A percentile compares a stretch with the other conserved stretches of the same genome.
phyloP scores from a whole-genome alignment of 2,797 vertebrate species.

The Alcedo atthis region DNA sequence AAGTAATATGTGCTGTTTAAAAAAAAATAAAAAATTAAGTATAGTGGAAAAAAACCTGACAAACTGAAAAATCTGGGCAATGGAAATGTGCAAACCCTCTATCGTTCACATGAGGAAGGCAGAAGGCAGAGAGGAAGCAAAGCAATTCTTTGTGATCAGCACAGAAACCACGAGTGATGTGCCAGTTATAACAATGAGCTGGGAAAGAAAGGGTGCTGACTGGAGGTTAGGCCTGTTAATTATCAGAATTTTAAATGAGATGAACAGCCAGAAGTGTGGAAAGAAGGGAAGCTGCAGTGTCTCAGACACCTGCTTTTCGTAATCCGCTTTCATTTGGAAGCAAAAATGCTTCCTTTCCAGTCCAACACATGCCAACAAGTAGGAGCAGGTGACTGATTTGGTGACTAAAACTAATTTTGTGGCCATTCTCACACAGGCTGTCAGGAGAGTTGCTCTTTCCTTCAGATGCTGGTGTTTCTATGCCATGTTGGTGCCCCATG shows the following conservation, averaged over 20 bases:
- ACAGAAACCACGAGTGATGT: not conserved
- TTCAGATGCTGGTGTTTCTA: constrained; percentile 26
- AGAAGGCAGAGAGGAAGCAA: not conserved
- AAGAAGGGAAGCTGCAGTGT: not conserved
- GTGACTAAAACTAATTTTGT: not conserved
- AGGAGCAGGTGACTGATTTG: constrained; percentile 8
- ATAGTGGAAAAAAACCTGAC: not conserved
- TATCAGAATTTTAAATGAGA: not conserved
- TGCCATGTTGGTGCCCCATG: not conserved
- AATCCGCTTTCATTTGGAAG: not conserved
- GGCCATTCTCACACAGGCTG: not conserved
- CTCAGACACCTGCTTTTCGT: constrained; percentile 29
- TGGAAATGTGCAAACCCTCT: not conserved
- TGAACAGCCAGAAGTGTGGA: not conserved
- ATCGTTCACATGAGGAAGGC: not conserved
- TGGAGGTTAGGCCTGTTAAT: constrained; percentile 26
- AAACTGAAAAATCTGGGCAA: not conserved
- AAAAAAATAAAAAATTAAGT: no score
- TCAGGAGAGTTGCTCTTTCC: not conserved
- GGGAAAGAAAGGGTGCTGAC: not conserved
- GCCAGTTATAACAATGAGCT: not conserved
- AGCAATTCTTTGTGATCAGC: not conserved
- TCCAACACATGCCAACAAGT: not conserved
- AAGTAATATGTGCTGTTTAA: not conserved
- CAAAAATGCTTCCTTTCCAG: not conserved